Evolutionary conservation across 2,113 vertebrate species (phyloP), one percentile per base, ranked within the genome.

Genomic region (Dolichallabes microphthalmus): DNA sequence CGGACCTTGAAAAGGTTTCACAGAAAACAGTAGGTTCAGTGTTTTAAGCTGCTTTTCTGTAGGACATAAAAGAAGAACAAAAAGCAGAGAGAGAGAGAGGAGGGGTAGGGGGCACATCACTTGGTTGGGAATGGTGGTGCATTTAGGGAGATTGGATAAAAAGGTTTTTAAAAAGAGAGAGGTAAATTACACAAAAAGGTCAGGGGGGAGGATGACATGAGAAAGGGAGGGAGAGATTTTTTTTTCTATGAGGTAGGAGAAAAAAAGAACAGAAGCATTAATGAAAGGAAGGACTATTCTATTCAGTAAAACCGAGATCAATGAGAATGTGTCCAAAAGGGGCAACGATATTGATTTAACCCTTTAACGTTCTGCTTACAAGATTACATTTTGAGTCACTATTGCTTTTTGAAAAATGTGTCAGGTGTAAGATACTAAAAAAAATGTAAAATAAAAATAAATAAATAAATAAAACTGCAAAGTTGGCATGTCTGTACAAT

Each of bases 1-100:
- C 82, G 87, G 86, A 91, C 90, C 86, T 90, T 60, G 89, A 90
- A 89, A 85, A 76, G 82, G 88, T 90, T 5, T 68, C 39, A 82
- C 35, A 61, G 85, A 76, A 80, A 75, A 73, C 55, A 61, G 35
- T 30, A 35, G 45, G 79, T 71, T 39, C 75, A 61, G 25, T 77
- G 45, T 50, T 71, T 19, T 61, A 52, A 86, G 77, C 20, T 58
- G 39, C 69, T 66, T 87, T 82, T 58, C 52, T 61, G 58, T 55
- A 5, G 0, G 10, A 76, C 14, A 53, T 50, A 82, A 75, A 66
- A 53, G 58, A 60, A 27, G 2, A 57, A 69, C 81, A 81, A 63
- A 83, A 60, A 27, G 32, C 39, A 71, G 53, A 53, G 35, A 30
- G 85, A 35, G 22, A 63, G 75, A 61, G 82, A 50, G 81, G 77